Conservation (phyloP, 2,797 vertebrate species). For the Alectoris magna region DNA sequence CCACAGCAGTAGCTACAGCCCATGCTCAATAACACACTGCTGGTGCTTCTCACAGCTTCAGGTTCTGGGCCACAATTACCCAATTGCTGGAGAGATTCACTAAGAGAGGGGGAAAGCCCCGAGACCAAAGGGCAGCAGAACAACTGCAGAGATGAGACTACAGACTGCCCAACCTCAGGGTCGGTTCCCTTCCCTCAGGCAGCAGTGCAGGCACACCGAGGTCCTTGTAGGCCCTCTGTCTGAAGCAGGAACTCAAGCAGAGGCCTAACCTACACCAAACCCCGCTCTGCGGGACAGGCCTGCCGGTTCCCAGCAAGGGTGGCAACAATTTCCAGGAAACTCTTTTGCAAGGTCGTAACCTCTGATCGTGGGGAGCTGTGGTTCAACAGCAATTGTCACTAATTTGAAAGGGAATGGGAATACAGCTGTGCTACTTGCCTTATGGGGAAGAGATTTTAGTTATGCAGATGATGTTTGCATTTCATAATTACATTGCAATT, state of each 20-base stretch:
- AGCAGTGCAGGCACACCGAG: background rate
- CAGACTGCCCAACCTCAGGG: background rate
- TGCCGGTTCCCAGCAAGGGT: background rate
- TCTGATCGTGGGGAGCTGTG: background rate
- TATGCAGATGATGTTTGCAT: conserved; percentile 11
- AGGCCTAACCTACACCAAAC: background rate
- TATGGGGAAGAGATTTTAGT: background rate
- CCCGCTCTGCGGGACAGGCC: accelerated
- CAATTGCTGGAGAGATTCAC: background rate
- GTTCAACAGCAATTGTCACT: background rate
- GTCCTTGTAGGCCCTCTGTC: background rate
- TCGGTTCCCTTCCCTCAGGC: background rate
- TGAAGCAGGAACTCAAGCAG: background rate
- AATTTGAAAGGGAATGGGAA: background rate
- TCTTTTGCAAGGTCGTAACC: background rate
- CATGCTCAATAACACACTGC: background rate
- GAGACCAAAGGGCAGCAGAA: background rate
- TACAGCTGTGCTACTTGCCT: background rate
- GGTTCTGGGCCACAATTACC: background rate
- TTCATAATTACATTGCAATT: background rate
- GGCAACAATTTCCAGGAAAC: background rate
- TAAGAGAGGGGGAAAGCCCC: background rate
- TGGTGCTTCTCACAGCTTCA: conserved; percentile 34
- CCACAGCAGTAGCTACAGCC: background rate
- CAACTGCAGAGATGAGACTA: background rate